Conservation (phyloP, 2,797 vertebrate genomes). For the Myiotriccus ornatus region DNA sequence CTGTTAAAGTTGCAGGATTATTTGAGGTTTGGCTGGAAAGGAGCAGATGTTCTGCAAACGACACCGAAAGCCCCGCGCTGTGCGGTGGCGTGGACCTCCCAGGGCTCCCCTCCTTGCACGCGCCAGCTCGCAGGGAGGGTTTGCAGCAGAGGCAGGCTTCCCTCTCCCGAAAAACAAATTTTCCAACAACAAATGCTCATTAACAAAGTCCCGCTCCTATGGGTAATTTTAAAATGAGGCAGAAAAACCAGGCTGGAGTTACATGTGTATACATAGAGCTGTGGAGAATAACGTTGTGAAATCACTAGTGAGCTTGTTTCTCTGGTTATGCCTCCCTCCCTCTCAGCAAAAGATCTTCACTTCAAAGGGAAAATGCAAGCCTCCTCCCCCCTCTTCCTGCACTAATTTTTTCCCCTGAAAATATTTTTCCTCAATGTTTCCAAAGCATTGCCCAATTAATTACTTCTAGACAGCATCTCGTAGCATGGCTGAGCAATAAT, state of each 20-base stretch:
- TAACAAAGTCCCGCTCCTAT: not conserved
- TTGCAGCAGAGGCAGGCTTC: not conserved
- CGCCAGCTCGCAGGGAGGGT: not conserved
- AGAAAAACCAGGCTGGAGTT: not conserved
- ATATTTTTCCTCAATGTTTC: slow-evolving; percentile 49
- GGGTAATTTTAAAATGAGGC: not conserved
- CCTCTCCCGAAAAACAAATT: not conserved
- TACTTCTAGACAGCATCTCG: slow-evolving; percentile 68
- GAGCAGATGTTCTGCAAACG: slow-evolving; percentile 34
- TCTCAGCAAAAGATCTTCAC: slow-evolving; percentile 5
- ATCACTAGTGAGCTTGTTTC: slow-evolving; percentile 13
- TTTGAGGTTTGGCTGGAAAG: slow-evolving; percentile 37
- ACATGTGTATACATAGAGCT: not conserved
- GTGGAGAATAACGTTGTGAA: not conserved
- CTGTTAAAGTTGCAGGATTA: slow-evolving; percentile 20
- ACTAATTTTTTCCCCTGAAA: slow-evolving; percentile 61
- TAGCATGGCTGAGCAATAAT: slow-evolving; percentile 75
- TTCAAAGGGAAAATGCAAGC: slow-evolving; percentile 46
- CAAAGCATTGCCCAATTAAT: slow-evolving; percentile 73
- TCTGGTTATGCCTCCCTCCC: not conserved
- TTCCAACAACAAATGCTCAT: not conserved
- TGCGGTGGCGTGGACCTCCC: not conserved
- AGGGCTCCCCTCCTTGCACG: not conserved
- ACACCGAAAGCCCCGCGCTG: not conserved
- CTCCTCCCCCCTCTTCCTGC: not conserved